Percentiles rank a stretch among this genome's conserved stretches.
These are phyloP conservation scores for Drosophila macrospina DNA, from an alignment of 2,888 invertebrate genomes.

Conservation along the genomic window DNA sequence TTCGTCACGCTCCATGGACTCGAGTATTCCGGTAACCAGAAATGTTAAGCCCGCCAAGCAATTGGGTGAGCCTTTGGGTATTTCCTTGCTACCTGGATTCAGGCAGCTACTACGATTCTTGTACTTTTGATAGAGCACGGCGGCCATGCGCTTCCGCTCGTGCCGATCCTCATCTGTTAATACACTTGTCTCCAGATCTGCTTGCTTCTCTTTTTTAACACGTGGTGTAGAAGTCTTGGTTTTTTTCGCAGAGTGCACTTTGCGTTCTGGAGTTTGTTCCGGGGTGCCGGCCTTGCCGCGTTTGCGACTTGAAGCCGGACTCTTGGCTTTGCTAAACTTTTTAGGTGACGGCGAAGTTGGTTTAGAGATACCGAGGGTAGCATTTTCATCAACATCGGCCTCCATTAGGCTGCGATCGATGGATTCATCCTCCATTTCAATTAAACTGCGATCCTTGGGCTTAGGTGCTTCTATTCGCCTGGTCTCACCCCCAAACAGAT, in stretches of 20 bases:
- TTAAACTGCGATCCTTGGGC: constrained; percentile 73
- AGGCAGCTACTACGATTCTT: constrained; percentile 92
- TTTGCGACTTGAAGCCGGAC: constrained; percentile 25
- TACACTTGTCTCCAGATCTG: constrained; percentile 82
- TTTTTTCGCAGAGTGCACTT: constrained; percentile 24
- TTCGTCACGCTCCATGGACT: constrained; percentile 94
- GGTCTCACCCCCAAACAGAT: constrained; percentile 88
- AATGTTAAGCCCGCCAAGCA: constrained; percentile 91
- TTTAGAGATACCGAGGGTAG: constrained; percentile 1
- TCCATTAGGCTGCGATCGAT: constrained; percentile 86
- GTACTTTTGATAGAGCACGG: constrained; percentile 90
- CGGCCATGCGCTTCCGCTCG: constrained; percentile 89
- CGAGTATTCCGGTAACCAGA: constrained; percentile 93
- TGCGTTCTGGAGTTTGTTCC: constrained; percentile 10
- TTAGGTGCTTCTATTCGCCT: constrained; percentile 86
- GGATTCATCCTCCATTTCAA: constrained; percentile 86
- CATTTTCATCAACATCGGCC: constrained; percentile 72
- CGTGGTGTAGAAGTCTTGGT: constrained; percentile 47
- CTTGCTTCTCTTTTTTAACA: constrained; percentile 51
- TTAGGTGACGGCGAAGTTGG: constrained; percentile 14
- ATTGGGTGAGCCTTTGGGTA: constrained; percentile 91
- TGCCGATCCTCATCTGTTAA: constrained; percentile 88
- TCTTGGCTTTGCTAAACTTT: constrained; percentile 9
- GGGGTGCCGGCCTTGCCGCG: constrained; percentile 29
- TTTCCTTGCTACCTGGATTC: constrained; percentile 92